A percentile compares a stretch with the other conserved stretches of the same genome.
These are phyloP conservation scores for Antedon bifida DNA, from an alignment of 35 echinoderm and acorn worm genomes.

Conservation along the genomic window DNA sequence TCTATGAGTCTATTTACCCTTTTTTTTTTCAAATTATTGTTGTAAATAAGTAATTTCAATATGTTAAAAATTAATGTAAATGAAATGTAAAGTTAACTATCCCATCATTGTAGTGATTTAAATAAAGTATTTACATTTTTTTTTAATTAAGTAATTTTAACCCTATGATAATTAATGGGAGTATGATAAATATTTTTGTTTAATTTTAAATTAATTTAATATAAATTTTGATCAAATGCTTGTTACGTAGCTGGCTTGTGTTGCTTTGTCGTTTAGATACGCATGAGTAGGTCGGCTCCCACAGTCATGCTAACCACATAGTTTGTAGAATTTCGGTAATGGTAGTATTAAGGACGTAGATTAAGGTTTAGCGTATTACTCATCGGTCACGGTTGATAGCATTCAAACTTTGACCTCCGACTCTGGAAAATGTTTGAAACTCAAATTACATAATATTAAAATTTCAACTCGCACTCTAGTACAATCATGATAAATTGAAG, in stretches of 20 bases:
- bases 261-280: neutral
- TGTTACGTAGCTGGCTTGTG: neutral
- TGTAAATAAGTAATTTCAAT: neutral
- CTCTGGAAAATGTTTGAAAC: no score
- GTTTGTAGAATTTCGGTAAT: neutral
- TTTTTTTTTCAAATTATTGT: neutral
- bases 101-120: neutral
- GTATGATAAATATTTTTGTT: neutral
- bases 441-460: no score
- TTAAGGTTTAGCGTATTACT: neutral
- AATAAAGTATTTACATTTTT: neutral
- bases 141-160: neutral
- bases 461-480: no score
- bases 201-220: neutral
- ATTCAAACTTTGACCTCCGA: neutral
- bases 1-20: neutral
- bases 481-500: no score
- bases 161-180: neutral
- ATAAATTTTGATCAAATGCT: neutral
- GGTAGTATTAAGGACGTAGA: neutral
- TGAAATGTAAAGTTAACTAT: neutral
- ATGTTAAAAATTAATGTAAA: neutral
- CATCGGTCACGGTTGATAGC: neutral
- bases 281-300: neutral
- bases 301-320: neutral